phyloP scores from a whole-genome alignment of 1,140 invertebrate genomes.

The Orchesella cincta region DNA sequence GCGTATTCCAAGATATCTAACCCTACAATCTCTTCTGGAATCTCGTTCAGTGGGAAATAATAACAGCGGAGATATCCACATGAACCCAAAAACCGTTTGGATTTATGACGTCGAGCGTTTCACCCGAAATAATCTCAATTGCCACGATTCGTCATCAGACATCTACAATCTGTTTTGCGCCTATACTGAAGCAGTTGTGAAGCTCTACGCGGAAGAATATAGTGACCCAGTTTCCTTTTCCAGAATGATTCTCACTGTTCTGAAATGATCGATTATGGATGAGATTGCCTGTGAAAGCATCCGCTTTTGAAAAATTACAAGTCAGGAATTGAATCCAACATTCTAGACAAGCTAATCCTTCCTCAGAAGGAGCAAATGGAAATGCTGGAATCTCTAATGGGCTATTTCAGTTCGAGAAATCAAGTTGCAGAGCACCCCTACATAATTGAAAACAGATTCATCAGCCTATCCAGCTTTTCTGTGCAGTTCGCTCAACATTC shows the following conservation, averaged over 20 bases:
- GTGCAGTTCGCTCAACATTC: neutral
- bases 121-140: neutral
- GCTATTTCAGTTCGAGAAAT: neutral
- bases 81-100: neutral
- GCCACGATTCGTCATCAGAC: neutral
- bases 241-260: slow-evolving; percentile 16
- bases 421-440: neutral
- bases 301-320: slow-evolving; percentile 12
- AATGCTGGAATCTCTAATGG: neutral
- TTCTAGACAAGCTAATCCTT: slow-evolving; percentile 24
- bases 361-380: slow-evolving; percentile 21
- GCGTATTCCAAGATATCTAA: too few species aligned
- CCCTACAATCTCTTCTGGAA: too few species aligned
- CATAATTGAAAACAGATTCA: neutral
- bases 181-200: neutral
- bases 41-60: too few species aligned
- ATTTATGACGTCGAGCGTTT: neutral
- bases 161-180: neutral
- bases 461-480: neutral
- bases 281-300: neutral
- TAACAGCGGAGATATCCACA: neutral
- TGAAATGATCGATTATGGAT: slow-evolving; percentile 35
- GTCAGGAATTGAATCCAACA: slow-evolving; percentile 21
- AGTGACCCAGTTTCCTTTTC: slow-evolving; percentile 25
- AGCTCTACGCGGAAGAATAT: neutral